phyloP scores from a whole-genome alignment of 2,113 vertebrate genomes.

The Sialia sialis region DNA sequence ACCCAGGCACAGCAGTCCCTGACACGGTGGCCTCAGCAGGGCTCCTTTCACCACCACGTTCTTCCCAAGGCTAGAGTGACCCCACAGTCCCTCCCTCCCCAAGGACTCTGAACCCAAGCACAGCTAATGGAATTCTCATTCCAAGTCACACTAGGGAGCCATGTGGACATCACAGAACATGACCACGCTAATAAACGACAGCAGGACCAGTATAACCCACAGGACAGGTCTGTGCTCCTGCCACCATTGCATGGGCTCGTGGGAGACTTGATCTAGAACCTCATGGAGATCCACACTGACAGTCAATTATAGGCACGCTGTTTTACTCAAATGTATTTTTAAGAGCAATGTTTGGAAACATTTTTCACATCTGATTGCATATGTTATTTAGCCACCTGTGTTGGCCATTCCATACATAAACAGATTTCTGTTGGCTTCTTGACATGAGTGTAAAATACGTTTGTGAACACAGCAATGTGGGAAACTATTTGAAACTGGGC shows the following conservation, averaged over 20 bases:
- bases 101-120: not conserved
- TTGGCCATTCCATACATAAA: not conserved
- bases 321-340: not conserved
- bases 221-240: not conserved
- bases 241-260: not conserved
- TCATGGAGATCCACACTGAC: not conserved
- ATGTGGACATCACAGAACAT: rapidly evolving
- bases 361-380: not conserved
- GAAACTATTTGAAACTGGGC: not conserved
- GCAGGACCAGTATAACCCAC: not conserved
- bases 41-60: not conserved
- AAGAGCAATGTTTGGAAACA: not conserved
- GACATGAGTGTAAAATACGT: not conserved
- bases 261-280: not conserved
- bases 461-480: not conserved
- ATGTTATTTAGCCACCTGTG: conserved; percentile 11
- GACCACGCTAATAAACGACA: not conserved
- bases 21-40: not conserved
- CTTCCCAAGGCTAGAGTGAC: not conserved
- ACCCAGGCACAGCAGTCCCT: not conserved
- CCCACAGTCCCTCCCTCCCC: not conserved
- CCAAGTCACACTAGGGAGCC: not conserved
- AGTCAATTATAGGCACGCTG: not conserved
- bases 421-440: not conserved
- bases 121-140: not conserved